Evolutionary conservation across 2,113 vertebrate genomes (phyloP).

Genomic region (Tretioscincus oriximinensis): DNA sequence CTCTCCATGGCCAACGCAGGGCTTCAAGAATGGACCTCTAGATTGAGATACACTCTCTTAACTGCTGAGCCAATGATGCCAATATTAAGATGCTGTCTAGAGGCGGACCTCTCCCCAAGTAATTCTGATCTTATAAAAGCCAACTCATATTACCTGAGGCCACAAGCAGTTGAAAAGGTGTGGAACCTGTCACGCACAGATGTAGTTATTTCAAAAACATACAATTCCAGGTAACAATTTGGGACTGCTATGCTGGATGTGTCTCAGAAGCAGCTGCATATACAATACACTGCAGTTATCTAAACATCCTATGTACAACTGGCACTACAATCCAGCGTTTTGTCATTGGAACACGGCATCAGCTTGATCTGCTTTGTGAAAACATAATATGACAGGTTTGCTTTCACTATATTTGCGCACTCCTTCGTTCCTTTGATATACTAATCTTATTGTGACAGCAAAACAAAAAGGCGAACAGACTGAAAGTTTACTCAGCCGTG

Average conservation of each 20-base stretch:
- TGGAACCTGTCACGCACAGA: neutral
- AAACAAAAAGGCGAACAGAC: neutral
- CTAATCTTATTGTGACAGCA: neutral
- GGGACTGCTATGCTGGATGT: neutral
- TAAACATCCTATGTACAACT: neutral
- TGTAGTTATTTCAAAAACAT: neutral
- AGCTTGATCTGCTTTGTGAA: accelerated
- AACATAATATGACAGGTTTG: neutral
- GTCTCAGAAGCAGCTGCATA: neutral
- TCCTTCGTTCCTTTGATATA: neutral
- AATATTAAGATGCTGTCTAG: too few species aligned
- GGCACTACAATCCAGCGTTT: neutral
- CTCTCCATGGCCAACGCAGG: too few species aligned
- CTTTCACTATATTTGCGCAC: neutral
- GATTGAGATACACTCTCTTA: too few species aligned
- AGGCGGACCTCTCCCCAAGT: neutral
- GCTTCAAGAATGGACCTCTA: too few species aligned
- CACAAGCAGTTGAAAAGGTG: too few species aligned
- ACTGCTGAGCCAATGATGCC: too few species aligned
- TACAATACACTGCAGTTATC: neutral
- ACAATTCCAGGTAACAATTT: neutral
- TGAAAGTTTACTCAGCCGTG: neutral
- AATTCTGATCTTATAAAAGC: neutral
- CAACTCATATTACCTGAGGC: too few species aligned
- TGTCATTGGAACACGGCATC: neutral